phyloP scores from a whole-genome alignment of 2,888 invertebrate genomes.

The Zaprionus obscuricornis region DNA sequence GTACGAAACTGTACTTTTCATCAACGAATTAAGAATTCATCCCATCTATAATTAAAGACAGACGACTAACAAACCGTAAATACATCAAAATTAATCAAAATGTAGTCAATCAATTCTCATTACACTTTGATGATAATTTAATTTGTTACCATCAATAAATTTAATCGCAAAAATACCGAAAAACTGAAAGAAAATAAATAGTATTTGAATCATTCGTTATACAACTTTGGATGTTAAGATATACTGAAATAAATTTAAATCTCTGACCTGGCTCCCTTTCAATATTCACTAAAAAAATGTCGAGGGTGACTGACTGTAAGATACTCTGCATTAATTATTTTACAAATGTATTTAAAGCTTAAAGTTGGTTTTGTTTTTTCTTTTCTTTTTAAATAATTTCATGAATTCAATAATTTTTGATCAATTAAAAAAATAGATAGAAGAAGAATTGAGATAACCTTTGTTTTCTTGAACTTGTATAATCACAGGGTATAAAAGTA shows the following conservation, averaged over 20 bases:
- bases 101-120: slow-evolving; percentile 34
- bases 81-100: slow-evolving; percentile 30
- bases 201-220: slow-evolving; percentile 15
- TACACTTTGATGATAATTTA: slow-evolving; percentile 43
- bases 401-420: too few species aligned
- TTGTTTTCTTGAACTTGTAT: too few species aligned
- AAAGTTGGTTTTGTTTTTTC: too few species aligned
- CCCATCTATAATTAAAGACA: slow-evolving; percentile 9
- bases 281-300: too few species aligned
- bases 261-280: slow-evolving; percentile 3
- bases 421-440: too few species aligned
- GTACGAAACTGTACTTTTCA: background rate
- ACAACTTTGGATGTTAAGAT: too few species aligned
- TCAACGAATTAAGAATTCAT: slow-evolving; percentile 23
- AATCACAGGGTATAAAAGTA: slow-evolving; percentile 17
- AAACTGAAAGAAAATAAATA: slow-evolving; percentile 6
- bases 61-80: slow-evolving; percentile 15
- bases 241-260: too few species aligned
- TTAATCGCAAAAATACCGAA: slow-evolving; percentile 7
- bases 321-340: slow-evolving; percentile 1
- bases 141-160: slow-evolving; percentile 50
- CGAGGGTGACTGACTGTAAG: too few species aligned
- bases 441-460: too few species aligned
- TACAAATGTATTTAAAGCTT: too few species aligned
- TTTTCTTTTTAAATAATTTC: too few species aligned